Base-by-base conservation (phyloP, 2,113 vertebrate genomes). In the Cichladusa arquata region DNA sequence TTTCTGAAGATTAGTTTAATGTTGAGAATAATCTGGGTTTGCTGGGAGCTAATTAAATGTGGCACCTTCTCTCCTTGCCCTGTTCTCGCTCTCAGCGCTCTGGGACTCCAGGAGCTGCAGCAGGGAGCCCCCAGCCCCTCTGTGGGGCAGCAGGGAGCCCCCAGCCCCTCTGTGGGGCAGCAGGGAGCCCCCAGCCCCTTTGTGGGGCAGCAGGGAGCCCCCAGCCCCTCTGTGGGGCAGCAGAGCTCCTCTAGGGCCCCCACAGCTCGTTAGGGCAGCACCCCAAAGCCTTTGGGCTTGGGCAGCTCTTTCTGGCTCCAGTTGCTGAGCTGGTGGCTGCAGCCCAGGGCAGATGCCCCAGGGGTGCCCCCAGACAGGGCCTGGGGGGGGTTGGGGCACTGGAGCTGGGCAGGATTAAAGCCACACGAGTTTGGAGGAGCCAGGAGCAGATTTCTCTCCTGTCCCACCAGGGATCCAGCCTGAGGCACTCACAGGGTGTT, bases 1-100 rank as follows among this genome's bases (percentile, higher is more conserved):
- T 93, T 97, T 87, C 45, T 89, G 88, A 92, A 96, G 94, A 96
- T 92, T 38, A 93, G 86, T 88, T 93, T 80, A 93, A 91, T 40
- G 86, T 79, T 97, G 14, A 73, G 88, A 92, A 88, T 60, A 93
- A 95, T 78, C 92, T 74, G 95, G 53, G 36, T 95, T 94, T 85
- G 64, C 77, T 84, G 83, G 72, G 80, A 83, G 71, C 81, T 91
- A 77, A 92, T 97, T 93, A 86, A 86, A 92, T 9, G 73, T 73
- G 69, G 85, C 93, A 89, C 65, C 56, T 16, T 29, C 72, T 85
- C 81, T 90, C 61, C 84, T 74, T 47, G 80, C 54, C 48, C 72
- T 61, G 53, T 11, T 67, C 28, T 83, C 0, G 0, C 78, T 82
- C 66, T 26, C 26, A 76, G 73, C 17, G 2, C 38, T 25, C 26